These are phyloP conservation scores for Periphyllus acericola DNA, from an alignment of 2,888 invertebrate species.

Conservation along the genomic window DNA sequence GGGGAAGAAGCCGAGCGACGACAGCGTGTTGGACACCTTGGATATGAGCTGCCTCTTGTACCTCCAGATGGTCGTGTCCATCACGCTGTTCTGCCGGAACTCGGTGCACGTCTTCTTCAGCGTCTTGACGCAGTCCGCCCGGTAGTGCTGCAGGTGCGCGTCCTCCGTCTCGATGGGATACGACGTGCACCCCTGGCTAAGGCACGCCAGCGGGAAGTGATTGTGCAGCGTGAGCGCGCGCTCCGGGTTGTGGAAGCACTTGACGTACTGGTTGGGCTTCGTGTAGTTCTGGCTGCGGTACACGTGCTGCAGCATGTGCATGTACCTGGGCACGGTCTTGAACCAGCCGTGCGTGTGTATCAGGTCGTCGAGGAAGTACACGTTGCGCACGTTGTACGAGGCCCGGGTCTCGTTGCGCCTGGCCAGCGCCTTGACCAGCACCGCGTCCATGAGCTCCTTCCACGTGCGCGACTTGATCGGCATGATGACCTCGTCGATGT, in stretches of 20 bases:
- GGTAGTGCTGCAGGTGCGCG: slow-evolving; percentile 93
- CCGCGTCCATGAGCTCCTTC: slow-evolving; percentile 80
- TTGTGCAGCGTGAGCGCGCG: slow-evolving; percentile 90
- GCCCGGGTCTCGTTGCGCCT: slow-evolving; percentile 76
- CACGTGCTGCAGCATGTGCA: slow-evolving; percentile 95
- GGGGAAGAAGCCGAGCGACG: slow-evolving; percentile 77
- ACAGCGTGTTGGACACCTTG: slow-evolving; percentile 77
- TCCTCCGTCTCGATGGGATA: slow-evolving; percentile 83
- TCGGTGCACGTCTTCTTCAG: slow-evolving; percentile 85
- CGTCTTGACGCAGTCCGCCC: slow-evolving; percentile 90
- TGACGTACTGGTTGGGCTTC: slow-evolving; percentile 91
- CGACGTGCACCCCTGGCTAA: slow-evolving; percentile 82
- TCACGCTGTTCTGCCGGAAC: slow-evolving; percentile 82
- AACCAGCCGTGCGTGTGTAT: slow-evolving; percentile 83
- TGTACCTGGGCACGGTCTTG: slow-evolving; percentile 81
- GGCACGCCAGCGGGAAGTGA: slow-evolving; percentile 89
- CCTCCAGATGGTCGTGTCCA: slow-evolving; percentile 89
- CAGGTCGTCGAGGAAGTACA: slow-evolving; percentile 91
- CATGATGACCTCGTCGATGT: slow-evolving; percentile 95
- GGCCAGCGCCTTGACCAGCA: slow-evolving; percentile 76
- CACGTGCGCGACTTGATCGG: slow-evolving; percentile 80
- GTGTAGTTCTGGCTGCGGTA: slow-evolving; percentile 91
- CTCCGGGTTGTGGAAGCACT: slow-evolving; percentile 93
- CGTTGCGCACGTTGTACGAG: slow-evolving; percentile 88
- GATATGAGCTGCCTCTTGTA: slow-evolving; percentile 81